phyloP scores from a whole-genome alignment of 2,888 invertebrate genomes.

The Bhutanitis thaidina region DNA sequence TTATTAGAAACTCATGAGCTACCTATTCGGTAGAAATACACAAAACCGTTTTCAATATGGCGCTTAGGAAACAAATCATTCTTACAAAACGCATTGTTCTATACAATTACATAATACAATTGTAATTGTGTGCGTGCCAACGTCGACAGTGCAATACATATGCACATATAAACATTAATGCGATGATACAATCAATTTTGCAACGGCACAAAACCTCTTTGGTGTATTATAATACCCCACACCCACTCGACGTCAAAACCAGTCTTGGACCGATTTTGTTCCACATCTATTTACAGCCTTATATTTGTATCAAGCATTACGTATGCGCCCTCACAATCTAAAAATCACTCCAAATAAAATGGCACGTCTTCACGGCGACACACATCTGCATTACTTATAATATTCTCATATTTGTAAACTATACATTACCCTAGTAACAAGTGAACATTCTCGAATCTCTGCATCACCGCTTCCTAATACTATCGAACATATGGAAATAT shows the following conservation, averaged over 20 bases:
- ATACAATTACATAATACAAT: background rate
- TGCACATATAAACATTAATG: background rate
- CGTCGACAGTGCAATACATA: background rate
- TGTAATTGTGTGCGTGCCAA: too few relatives aligned
- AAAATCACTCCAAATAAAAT: background rate
- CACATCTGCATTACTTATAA: too few relatives aligned
- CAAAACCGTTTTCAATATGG: conserved; percentile 36
- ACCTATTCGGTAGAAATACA: conserved; percentile 52
- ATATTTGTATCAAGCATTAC: background rate
- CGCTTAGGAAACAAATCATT: conserved; percentile 36
- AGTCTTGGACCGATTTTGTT: too few relatives aligned
- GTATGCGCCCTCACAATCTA: background rate
- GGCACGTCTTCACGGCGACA: background rate
- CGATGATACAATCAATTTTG: background rate
- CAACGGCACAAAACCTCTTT: background rate
- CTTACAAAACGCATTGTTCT: conserved; percentile 18
- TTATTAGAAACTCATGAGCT: conserved; percentile 61
- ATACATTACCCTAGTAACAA: background rate
- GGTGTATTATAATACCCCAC: too few relatives aligned
- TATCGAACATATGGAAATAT: conserved; percentile 1
- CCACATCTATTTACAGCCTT: too few relatives aligned
- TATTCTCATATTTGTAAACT: too few relatives aligned
- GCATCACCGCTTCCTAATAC: background rate
- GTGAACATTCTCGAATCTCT: conserved; percentile 6
- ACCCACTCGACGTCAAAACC: too few relatives aligned